Evolutionary conservation across 2,797 vertebrate genomes (phyloP).

Genomic region (Arremon brunneinucha): DNA sequence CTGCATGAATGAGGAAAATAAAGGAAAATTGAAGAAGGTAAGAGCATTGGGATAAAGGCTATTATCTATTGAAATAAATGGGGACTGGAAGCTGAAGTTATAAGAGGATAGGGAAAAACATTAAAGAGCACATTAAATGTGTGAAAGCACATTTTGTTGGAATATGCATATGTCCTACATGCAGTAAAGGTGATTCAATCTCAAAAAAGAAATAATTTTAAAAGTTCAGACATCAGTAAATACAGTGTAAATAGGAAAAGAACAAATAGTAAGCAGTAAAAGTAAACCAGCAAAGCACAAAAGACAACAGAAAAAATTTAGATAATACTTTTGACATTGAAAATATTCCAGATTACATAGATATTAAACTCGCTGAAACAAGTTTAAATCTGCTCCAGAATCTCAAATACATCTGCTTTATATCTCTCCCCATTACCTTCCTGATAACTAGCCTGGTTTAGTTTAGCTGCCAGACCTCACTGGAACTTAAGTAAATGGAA

Average conservation of each 20-base stretch:
- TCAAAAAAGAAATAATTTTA: neutral
- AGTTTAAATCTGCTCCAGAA: neutral
- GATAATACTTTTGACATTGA: neutral
- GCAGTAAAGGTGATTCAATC: neutral
- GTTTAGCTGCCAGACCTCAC: neutral
- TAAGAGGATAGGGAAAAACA: neutral
- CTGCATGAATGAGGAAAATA: neutral
- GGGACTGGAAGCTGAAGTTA: neutral
- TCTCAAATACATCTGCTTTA: neutral
- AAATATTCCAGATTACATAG: neutral
- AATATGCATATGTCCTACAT: neutral
- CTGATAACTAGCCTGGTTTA: neutral
- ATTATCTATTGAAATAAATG: neutral
- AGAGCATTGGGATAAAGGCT: neutral
- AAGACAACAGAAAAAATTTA: neutral
- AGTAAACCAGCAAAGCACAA: neutral
- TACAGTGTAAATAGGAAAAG: neutral
- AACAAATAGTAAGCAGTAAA: neutral
- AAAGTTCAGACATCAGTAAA: neutral
- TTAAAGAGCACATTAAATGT: neutral
- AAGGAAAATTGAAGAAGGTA: neutral
- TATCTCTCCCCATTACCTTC: neutral
- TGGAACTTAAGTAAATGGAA: neutral
- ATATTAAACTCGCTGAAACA: neutral
- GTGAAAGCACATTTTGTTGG: neutral